Evolutionary conservation across 2,888 invertebrate species (phyloP), one percentile per base, ranked within the genome.

Genomic region (Acanthacorydalis orientalis): DNA sequence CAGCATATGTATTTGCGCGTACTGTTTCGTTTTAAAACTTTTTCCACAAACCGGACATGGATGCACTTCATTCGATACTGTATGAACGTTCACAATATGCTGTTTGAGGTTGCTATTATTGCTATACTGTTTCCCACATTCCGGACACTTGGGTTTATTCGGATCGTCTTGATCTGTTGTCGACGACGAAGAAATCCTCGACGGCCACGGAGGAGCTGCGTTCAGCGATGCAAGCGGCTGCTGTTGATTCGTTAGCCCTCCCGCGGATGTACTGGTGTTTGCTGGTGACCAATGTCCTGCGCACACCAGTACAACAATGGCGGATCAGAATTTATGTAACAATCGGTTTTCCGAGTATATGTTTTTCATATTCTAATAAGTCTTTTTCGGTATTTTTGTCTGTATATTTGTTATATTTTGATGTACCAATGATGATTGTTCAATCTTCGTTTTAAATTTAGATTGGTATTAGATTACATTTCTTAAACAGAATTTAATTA

Each of bases 61-160:
- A 65, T 77, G 74, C 62, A 71, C 70, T 56, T 72, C 71, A 49
- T 69, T 71, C 59, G 73, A 70, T 54, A 76, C 72, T 52, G 77
- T 72, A 67, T 78, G 79, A 57, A 79, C 77, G 68, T 78, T 78
- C 57, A 75, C 73, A 59, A 78, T 72, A 68, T 79, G 78, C 63
- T 79, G 79, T 67, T 78, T 78, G 55, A 78, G 71, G 67, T 78
- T 78, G 63, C 77, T 75, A 64, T 75, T 75, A 69, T 77, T 78
- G 66, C 75, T 76, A 68, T 78, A 78, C 55, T 70, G 74, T 66
- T 77, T 77, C 59, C 77, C 77, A 68, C 77, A 78, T 64, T 73
- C 74, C 56, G 77, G 77, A 62, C 78, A 77, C 63, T 75, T 74
- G 57, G 77, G 78, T 65, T 73, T 74, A 61, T 61, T 56, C 56